Conservation (phyloP, 2,113 vertebrate genomes). For the Erpornis zantholeuca region DNA sequence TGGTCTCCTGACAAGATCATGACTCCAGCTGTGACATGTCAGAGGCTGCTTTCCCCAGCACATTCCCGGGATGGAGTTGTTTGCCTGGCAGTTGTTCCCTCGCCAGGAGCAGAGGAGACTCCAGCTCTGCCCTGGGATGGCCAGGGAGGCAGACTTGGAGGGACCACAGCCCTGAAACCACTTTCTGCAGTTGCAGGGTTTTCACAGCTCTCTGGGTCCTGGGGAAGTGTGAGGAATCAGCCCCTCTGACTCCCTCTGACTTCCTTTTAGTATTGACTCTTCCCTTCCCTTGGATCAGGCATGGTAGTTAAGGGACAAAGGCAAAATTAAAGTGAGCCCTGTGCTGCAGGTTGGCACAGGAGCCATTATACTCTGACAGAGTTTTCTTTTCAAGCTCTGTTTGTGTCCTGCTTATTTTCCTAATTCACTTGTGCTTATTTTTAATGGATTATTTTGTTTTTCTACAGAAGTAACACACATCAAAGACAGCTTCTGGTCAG, state of each 20-base stretch:
- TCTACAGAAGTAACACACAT: not conserved
- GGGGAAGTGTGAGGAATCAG: too few relatives aligned
- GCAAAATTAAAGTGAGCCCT: not conserved
- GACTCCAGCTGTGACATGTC: not conserved
- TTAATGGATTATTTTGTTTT: not conserved
- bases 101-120: not conserved
- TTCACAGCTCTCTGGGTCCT: accelerated
- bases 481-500: not conserved
- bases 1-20: not conserved
- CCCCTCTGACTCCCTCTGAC: not conserved
- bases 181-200: not conserved
- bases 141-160: not conserved
- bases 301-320: not conserved
- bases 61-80: not conserved
- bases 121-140: not conserved
- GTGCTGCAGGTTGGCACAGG: not conserved
- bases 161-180: not conserved
- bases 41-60: not conserved
- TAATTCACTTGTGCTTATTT: not conserved
- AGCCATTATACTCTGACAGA: not conserved
- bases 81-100: not conserved
- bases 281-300: not conserved
- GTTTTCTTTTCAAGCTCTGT: too few relatives aligned
- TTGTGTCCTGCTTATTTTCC: not conserved
- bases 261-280: not conserved